These are phyloP conservation scores for Venustoraphidia nigricollis DNA, from an alignment of 2,888 invertebrate genomes.

Conservation along the genomic window DNA sequence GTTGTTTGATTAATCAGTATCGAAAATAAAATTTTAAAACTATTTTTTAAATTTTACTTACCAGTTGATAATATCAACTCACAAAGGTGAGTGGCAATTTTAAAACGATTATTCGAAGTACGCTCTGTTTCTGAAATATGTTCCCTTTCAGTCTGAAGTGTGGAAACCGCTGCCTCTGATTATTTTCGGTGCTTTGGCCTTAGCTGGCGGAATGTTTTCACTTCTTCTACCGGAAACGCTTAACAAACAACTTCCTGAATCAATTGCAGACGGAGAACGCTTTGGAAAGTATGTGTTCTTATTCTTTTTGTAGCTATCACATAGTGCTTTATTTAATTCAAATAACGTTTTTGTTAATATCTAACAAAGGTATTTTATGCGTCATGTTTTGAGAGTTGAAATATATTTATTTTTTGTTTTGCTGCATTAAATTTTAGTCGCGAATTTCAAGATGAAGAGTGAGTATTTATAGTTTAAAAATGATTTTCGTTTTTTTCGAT, in stretches of 20 bases:
- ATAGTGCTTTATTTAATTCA: too few species aligned
- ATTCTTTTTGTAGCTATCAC: not conserved
- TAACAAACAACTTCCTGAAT: slow-evolving; percentile 46
- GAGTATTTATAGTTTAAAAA: not conserved
- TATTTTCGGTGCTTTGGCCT: slow-evolving; percentile 38
- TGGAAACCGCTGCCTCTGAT: slow-evolving; percentile 43
- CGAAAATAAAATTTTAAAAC: slow-evolving; percentile 2
- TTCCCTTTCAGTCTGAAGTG: slow-evolving; percentile 29
- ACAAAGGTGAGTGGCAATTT: not conserved
- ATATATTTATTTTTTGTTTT: too few species aligned
- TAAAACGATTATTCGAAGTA: slow-evolving; percentile 1
- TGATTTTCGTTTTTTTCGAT: not conserved
- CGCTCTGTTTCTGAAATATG: not conserved
- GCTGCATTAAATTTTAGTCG: not conserved
- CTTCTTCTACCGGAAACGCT: slow-evolving; percentile 49
- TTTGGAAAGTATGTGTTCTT: slow-evolving; percentile 36
- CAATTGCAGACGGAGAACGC: slow-evolving; percentile 44
- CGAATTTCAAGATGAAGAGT: not conserved
- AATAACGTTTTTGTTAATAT: too few species aligned
- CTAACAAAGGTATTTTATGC: too few species aligned
- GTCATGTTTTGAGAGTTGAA: too few species aligned
- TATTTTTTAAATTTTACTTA: not conserved
- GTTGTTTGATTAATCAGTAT: not conserved
- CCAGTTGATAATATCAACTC: too few species aligned
- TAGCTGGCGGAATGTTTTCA: slow-evolving; percentile 38